Conservation (phyloP, 1,140 invertebrate genomes). For the Drosophila lacteicornis region DNA sequence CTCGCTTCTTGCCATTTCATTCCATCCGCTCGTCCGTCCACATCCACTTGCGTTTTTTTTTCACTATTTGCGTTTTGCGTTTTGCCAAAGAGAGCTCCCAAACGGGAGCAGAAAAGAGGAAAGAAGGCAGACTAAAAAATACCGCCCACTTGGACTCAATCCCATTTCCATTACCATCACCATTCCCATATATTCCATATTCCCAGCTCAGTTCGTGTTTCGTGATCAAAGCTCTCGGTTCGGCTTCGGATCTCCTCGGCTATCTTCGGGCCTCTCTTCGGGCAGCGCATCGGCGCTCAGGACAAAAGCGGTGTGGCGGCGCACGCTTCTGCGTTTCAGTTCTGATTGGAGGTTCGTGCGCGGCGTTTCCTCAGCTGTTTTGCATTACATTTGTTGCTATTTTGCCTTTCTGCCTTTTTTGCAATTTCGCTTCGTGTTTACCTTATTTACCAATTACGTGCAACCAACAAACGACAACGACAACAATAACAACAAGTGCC, state of each 20-base stretch:
- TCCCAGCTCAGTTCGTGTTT: conserved; percentile 55
- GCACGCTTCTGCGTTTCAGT: conserved; percentile 72
- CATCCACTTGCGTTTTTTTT: conserved; percentile 75
- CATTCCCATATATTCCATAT: conserved; percentile 58
- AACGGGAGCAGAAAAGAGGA: conserved; percentile 51
- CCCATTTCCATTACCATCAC: conserved; percentile 52
- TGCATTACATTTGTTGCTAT: conserved; percentile 30
- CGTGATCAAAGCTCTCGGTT: conserved; percentile 56
- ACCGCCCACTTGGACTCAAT: conserved; percentile 52
- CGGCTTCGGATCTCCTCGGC: conserved; percentile 13
- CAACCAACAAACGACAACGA: conserved; percentile 35
- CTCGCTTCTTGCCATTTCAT: conserved; percentile 75
- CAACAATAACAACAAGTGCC: conserved; percentile 60
- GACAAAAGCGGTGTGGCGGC: conserved; percentile 64
- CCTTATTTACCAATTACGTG: conserved; percentile 48
- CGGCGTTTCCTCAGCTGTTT: conserved; percentile 76
- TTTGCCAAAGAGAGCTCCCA: conserved; percentile 25
- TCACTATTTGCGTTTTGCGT: conserved; percentile 27
- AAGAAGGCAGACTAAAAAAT: conserved; percentile 21
- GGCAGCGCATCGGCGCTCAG: conserved; percentile 60
- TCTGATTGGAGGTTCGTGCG: conserved; percentile 83
- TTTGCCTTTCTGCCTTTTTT: conserved; percentile 66
- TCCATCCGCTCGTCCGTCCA: conserved; percentile 82
- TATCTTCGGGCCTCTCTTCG: conserved; percentile 24
- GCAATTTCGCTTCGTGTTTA: conserved; percentile 35